Evolutionary conservation across 2,797 vertebrate species (phyloP).

Genomic region (Pseudocheirus occidentalis): DNA sequence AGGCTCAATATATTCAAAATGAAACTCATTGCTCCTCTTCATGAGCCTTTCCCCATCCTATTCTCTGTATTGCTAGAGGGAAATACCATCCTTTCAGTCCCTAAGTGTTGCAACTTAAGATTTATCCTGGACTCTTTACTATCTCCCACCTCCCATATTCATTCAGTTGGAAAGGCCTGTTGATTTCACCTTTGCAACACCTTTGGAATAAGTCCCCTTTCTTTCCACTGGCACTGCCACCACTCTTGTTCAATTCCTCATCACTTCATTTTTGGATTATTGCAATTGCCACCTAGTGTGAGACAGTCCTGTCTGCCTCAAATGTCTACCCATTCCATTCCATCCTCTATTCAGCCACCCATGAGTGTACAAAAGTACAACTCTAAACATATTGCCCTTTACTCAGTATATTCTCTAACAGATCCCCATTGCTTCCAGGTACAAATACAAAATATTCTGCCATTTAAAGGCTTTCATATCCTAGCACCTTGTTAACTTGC

Average conservation of each 20-base stretch:
- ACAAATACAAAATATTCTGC: neutral
- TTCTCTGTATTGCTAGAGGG: neutral
- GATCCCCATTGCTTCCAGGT: neutral
- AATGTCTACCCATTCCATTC: neutral
- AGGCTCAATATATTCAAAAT: neutral
- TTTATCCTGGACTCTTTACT: neutral
- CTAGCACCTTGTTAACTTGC: neutral
- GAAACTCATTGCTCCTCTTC: neutral
- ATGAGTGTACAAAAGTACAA: neutral
- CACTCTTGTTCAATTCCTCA: neutral
- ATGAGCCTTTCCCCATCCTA: neutral
- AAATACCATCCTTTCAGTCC: neutral
- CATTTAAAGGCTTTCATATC: neutral
- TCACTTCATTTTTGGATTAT: neutral
- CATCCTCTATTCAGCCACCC: neutral
- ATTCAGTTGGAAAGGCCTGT: neutral
- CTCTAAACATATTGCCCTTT: neutral
- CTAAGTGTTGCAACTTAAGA: neutral
- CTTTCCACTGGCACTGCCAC: neutral
- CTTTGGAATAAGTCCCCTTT: neutral
- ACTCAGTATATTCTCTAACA: neutral
- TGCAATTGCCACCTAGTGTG: neutral
- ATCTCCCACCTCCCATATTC: neutral
- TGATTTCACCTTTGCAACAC: neutral
- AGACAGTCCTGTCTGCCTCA: neutral